phyloP scores from a whole-genome alignment of 2,797 vertebrate genomes.

The Nothura maculosa region DNA sequence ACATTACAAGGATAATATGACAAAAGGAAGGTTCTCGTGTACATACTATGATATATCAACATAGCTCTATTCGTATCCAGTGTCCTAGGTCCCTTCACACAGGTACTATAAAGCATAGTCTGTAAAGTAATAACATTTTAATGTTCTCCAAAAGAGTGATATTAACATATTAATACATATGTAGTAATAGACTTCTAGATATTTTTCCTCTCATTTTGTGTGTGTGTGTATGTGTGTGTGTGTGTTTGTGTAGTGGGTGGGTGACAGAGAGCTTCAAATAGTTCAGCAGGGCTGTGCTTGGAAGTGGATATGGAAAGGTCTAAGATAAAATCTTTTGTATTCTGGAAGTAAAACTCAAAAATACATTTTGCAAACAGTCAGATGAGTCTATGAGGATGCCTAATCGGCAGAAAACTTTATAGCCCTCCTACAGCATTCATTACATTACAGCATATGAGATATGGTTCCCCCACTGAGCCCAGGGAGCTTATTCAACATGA shows the following conservation, averaged over 20 bases:
- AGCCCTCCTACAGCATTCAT: constrained; percentile 45
- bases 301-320: constrained; percentile 11
- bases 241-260: background rate
- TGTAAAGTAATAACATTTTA: constrained; percentile 83
- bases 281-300: constrained; percentile 77
- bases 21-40: constrained; percentile 85
- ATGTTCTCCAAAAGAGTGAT: constrained; percentile 82
- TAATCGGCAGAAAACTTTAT: constrained; percentile 15
- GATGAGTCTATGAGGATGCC: constrained; percentile 61
- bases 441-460: constrained; percentile 68
- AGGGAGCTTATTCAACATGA: constrained; percentile 73
- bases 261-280: constrained; percentile 60
- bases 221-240: constrained; percentile 26
- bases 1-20: constrained; percentile 89
- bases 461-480: constrained; percentile 26
- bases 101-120: constrained; percentile 87
- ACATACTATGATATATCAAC: constrained; percentile 87
- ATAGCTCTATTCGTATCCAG: constrained; percentile 88
- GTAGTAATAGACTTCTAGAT: constrained; percentile 81
- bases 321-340: background rate
- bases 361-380: constrained; percentile 39
- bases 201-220: constrained; percentile 70
- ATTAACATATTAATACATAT: constrained; percentile 85
- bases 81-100: constrained; percentile 89
- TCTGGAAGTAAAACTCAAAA: constrained; percentile 40